These are phyloP conservation scores for Syngnathus scovelli DNA, from an alignment of 2,113 vertebrate species.

Conservation along the genomic window DNA sequence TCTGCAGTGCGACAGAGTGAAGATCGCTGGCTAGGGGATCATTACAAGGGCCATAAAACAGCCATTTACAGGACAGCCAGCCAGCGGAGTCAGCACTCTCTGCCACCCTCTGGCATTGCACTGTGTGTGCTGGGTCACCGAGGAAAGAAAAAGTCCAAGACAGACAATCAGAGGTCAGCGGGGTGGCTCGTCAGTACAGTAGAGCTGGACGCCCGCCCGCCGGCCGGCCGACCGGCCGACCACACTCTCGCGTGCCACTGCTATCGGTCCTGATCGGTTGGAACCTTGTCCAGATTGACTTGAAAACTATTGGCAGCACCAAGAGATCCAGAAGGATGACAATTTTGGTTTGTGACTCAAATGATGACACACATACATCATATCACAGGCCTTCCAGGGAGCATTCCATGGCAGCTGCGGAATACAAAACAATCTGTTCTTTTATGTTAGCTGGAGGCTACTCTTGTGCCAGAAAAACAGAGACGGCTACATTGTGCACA, in stretches of 20 bases:
- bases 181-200: background rate
- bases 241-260: too few relatives aligned
- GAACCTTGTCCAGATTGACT: background rate
- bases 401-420: slow-evolving; percentile 22
- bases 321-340: too few relatives aligned
- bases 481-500: slow-evolving; percentile 14
- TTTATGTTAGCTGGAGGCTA: slow-evolving; percentile 20
- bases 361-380: background rate
- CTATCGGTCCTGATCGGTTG: background rate
- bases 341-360: too few relatives aligned
- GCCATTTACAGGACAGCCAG: slow-evolving; percentile 67
- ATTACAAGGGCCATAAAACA: slow-evolving; percentile 74
- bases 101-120: slow-evolving; percentile 39
- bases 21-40: slow-evolving; percentile 65
- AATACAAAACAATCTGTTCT: slow-evolving; percentile 13
- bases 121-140: slow-evolving; percentile 49
- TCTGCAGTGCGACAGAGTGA: slow-evolving; percentile 73
- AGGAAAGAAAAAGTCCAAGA: slow-evolving; percentile 40
- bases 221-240: too few relatives aligned
- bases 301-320: background rate
- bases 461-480: slow-evolving; percentile 7
- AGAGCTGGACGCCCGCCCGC: too few relatives aligned
- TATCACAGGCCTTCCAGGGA: slow-evolving; percentile 5
- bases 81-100: slow-evolving; percentile 64
- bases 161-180: slow-evolving; percentile 45